Base-by-base conservation (phyloP, 2,888 invertebrate genomes). In the Suillia variegata region DNA sequence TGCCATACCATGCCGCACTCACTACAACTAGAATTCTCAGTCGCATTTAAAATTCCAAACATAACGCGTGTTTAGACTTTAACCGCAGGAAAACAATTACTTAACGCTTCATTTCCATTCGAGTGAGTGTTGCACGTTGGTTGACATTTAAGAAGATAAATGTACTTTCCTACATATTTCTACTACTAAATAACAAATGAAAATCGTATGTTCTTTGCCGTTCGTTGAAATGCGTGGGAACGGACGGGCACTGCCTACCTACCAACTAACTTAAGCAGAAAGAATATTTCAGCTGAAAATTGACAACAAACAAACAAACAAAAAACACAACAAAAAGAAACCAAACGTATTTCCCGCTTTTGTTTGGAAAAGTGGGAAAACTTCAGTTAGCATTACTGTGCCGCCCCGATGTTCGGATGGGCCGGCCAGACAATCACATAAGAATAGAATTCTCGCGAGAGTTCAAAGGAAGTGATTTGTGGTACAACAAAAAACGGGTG, bases 31-130 rank as follows among this genome's bases (percentile, higher is more conserved):
- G n/a, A n/a, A n/a, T n/a, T n/a, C n/a, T n/a, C n/a, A n/a, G n/a
- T n/a, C n/a, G n/a, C 13, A 20, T 52, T 18, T 31, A 26, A 47
- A 52, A 58, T 58, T 34, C 45, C 13, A 20, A 45, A 15, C 51
- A 56, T 70, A 62, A 68, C 71, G 65, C 69, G 71, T 70, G 68
- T 70, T 70, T 62, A 68, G 67, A 68, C 67, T 74, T 67, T 65
- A 62, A 65, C 66, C 73, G 65, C 67, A 45, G 65, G 64, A 73
- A 71, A 70, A 73, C 69, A 73, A 71, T 71, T 71, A 68, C 67
- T 45, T 45, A 45, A 45, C 20, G 6, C 6, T 45, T 18, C 5
- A 18, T 45, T 17, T 20, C 5, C 5, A 6, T 45, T 3, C 4
- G 2, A 17, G 38, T 20, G 5, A 45, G 45, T 45, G 45, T 45